Conservation (phyloP, 2,113 vertebrate species). For the Ailurus styani region DNA sequence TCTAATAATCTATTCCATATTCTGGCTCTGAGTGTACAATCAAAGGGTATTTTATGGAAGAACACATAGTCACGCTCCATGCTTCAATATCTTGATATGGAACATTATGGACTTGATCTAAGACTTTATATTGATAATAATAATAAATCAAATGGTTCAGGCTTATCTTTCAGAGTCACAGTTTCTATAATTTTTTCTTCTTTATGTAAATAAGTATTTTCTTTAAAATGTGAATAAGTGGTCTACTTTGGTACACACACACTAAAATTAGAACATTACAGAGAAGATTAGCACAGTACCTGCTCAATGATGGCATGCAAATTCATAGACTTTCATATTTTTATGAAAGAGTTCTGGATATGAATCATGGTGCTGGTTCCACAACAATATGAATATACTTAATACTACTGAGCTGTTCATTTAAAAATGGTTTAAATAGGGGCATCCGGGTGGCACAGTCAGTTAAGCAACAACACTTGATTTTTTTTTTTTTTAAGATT, state of each 20-base stretch:
- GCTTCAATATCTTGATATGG: not conserved
- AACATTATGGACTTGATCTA: not conserved
- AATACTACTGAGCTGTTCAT: not conserved
- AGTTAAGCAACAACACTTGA: not conserved
- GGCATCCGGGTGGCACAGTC: not conserved
- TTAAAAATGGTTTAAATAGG: not conserved
- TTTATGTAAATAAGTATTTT: not conserved
- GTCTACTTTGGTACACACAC: not conserved
- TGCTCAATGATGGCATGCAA: not conserved
- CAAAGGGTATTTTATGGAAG: not conserved
- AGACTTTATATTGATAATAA: not conserved
- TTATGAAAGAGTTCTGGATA: not conserved
- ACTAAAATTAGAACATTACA: not conserved
- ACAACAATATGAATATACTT: not conserved
- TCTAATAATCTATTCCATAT: not conserved
- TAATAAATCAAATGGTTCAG: not conserved
- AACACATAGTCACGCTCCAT: not conserved
- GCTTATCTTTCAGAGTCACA: not conserved
- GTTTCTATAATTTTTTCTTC: not conserved
- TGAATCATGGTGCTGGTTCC: not conserved
- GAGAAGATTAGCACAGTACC: not conserved
- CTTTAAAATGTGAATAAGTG: not conserved
- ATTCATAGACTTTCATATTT: not conserved
- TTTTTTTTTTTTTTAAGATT: too few species aligned
- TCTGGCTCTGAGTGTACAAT: not conserved